Evolutionary conservation across 1,140 invertebrate species (phyloP), one percentile per base, ranked within the genome.

Genomic region (Caenorhabditis inopinata): DNA sequence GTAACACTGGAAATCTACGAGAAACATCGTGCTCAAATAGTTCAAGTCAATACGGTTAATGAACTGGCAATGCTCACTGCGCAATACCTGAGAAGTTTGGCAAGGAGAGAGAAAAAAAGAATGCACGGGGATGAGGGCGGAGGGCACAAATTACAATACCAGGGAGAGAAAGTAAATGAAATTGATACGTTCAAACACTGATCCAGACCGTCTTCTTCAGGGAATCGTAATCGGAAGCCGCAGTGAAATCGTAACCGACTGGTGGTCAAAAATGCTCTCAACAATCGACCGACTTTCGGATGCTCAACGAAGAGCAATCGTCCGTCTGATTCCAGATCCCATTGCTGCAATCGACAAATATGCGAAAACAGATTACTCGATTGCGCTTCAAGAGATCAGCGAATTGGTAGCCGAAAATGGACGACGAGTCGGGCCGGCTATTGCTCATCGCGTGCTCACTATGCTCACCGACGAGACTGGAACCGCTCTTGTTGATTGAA

Each of bases 381-480:
- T 29, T 3, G 76, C 53, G 12, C n/a, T 35, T 16, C n/a, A 68
- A 45, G 76, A 78, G 23, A 51, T 78, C n/a, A n/a, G 49, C 14
- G 38, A 45, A 7, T 21, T 78, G 3, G 53, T 78, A 14, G 49
- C 49, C 1, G 76, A 78, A 12, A 78, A 78, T 21, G 76, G 76
- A 3, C 32, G 76, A 42, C 32, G 53, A 1, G 49, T 78, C 0
- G 76, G 76, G n/a, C 76, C 76, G 29, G 18, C 27, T 0, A 78
- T 78, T 27, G 76, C 76, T 47, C 76, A 78, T 46, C 49, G 76
- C 18, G 12, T 78, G 21, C 53, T 78, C 12, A 53, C 53, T 16
- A 78, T 78, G 76, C 47, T 78, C 7, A 78, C 76, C 46, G 76
- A 78, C 38, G 53, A 32, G 12, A 78, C 76, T 23, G 76, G 76